Base-by-base conservation (phyloP, 2,888 invertebrate genomes). In the Cistogaster globosa region DNA sequence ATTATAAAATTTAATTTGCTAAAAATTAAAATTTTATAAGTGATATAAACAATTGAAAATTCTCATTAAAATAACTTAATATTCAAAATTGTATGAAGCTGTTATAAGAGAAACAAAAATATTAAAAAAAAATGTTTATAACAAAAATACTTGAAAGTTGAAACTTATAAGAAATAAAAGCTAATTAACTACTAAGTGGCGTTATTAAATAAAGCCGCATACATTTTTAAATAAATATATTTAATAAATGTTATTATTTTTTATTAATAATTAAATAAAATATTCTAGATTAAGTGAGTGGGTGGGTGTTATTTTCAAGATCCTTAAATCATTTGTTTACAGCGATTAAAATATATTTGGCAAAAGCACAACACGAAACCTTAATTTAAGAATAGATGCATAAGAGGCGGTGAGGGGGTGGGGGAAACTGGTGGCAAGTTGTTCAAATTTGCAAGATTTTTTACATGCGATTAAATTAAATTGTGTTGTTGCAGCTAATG, bases 161-260 rank as follows among this genome's bases (percentile, higher is more conserved):
- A 12, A 16, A 48, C 4, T 6, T 48, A 1, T n/a, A 48, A 48
- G 36, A 62, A 76, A 65, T 45, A 2, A 72, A 85, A 78, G 82
- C 82, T 81, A 75, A 48, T 51, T 3, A 55, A 60, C 77, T 82
- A 85, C 82, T 75, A 48, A 45, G 18, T 65, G 65, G 78, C 77
- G 32, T 74, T 77, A 22, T 45, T 69, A 65, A 75, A 65, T 74
- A 62, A 78, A 85, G 85, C 82, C 60, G 60, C 74, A 80, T 71
- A 69, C 60, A 69, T 57, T 26, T 81, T 20, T 8, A 57, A 12
- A 3, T 67, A 42, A 45, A 32, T 74, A 62, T 68, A 57, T 42
- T 62, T 60, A 32, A 45, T 32, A 12, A n/a, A 3, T 2, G 14
- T 11, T 2, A 3, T 14, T 42, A 12, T 14, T 12, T 3, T 14